phyloP scores from a whole-genome alignment of 2,888 invertebrate species.

The Hartigia nigra region DNA sequence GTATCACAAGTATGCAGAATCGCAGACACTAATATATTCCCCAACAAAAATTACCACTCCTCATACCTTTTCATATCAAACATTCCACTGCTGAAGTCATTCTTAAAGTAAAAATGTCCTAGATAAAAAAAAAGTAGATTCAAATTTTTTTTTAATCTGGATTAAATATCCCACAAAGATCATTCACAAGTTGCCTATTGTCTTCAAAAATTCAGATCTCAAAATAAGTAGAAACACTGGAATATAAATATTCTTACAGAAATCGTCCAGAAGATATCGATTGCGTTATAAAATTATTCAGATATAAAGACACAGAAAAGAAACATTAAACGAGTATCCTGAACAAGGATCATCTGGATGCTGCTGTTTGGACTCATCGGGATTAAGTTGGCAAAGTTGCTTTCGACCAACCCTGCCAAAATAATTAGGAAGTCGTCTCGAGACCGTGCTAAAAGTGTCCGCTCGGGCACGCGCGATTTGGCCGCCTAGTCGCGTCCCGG shows the following conservation, averaged over 20 bases:
- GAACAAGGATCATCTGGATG: conserved; percentile 48
- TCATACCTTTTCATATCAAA: not conserved
- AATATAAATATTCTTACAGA: not conserved
- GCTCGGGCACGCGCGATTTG: conserved; percentile 69
- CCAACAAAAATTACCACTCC: not conserved
- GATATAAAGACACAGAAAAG: not conserved
- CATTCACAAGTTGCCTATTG: not conserved
- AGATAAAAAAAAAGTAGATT: not conserved
- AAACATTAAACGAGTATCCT: not conserved
- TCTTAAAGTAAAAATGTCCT: not conserved
- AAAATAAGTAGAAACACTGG: not conserved
- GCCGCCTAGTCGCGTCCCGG: conserved; percentile 66
- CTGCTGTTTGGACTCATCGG: conserved; percentile 71
- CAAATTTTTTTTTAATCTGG: not conserved
- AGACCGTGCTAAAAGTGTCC: conserved; percentile 74
- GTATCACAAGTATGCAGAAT: not conserved
- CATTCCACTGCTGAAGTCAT: not conserved
- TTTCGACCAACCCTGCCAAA: conserved; percentile 73
- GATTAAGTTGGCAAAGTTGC: conserved; percentile 34
- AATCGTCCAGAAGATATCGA: not conserved
- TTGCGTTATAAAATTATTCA: not conserved
- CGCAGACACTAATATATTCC: not conserved
- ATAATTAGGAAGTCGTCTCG: conserved; percentile 80
- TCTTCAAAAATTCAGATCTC: not conserved
- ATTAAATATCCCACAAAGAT: not conserved